Conservation (phyloP, 2,113 vertebrate species). For the Atrichornis clamosus region DNA sequence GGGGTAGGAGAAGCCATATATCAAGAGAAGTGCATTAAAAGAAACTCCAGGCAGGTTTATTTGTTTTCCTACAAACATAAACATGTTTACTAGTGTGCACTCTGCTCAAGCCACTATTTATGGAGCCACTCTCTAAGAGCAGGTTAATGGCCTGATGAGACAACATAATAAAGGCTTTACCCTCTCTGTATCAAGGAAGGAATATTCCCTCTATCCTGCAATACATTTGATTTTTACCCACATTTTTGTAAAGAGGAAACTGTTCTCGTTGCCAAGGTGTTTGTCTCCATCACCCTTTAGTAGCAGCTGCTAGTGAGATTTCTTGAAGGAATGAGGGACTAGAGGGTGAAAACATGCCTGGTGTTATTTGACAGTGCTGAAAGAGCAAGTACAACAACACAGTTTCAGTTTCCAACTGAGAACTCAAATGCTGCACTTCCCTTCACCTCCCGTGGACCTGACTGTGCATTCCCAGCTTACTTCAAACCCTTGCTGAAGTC, state of each 20-base stretch:
- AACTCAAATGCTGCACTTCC: background rate
- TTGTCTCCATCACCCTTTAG: background rate
- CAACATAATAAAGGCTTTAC: background rate
- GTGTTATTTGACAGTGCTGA: background rate
- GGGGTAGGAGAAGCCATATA: background rate
- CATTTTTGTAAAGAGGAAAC: background rate
- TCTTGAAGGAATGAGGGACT: background rate
- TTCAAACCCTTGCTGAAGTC: background rate
- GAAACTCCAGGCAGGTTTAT: background rate
- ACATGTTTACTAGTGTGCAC: background rate
- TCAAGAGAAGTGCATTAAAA: background rate
- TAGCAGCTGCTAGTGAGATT: background rate
- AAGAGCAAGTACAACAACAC: conserved; percentile 4
- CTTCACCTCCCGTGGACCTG: background rate
- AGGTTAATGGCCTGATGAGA: background rate
- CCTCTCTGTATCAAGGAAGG: background rate
- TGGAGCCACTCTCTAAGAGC: background rate
- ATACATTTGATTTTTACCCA: background rate
- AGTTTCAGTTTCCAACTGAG: background rate
- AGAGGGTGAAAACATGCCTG: background rate
- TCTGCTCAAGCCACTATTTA: conserved; percentile 16
- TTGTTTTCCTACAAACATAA: conserved; percentile 32
- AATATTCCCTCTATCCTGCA: background rate
- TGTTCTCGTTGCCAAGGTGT: background rate
- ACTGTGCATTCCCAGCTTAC: background rate